These are phyloP conservation scores for Microchrysa polita DNA, from an alignment of 2,888 invertebrate genomes.

Conservation along the genomic window DNA sequence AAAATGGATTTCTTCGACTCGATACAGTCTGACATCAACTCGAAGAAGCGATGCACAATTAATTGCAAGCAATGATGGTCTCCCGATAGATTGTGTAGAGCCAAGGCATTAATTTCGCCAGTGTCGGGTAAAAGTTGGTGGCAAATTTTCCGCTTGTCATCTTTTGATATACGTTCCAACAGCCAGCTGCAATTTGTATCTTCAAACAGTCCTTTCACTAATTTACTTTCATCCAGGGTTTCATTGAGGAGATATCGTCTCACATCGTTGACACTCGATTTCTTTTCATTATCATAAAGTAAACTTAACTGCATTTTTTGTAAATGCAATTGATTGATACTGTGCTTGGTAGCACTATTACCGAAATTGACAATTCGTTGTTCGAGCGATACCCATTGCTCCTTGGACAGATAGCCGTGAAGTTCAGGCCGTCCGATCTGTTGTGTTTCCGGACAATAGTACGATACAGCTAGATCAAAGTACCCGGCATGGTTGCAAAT, in stretches of 20 bases:
- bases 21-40: conserved; percentile 51
- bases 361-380: conserved; percentile 63
- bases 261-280: conserved; percentile 48
- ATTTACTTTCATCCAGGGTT: conserved; percentile 51
- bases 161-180: conserved; percentile 53
- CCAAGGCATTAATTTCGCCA: conserved; percentile 45
- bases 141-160: conserved; percentile 55
- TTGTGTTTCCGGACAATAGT: conserved; percentile 60
- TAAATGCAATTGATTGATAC: conserved; percentile 57
- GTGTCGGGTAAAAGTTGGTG: conserved; percentile 45
- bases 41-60: conserved; percentile 53
- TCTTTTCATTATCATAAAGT: conserved; percentile 49
- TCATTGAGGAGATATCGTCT: conserved; percentile 51
- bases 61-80: conserved; percentile 58
- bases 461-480: conserved; percentile 57
- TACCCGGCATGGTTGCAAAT: conserved; percentile 56
- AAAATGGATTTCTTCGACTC: conserved; percentile 53
- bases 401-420: conserved; percentile 56
- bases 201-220: conserved; percentile 52
- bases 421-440: conserved; percentile 49
- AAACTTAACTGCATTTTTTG: conserved; percentile 55
- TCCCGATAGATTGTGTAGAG: conserved; percentile 46
- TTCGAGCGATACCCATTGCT: conserved; percentile 60
- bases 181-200: conserved; percentile 53
- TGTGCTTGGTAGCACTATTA: conserved; percentile 57